Evolutionary conservation across 2,888 invertebrate genomes (phyloP), one percentile per base, ranked within the genome.

Genomic region (Pollenia labialis): DNA sequence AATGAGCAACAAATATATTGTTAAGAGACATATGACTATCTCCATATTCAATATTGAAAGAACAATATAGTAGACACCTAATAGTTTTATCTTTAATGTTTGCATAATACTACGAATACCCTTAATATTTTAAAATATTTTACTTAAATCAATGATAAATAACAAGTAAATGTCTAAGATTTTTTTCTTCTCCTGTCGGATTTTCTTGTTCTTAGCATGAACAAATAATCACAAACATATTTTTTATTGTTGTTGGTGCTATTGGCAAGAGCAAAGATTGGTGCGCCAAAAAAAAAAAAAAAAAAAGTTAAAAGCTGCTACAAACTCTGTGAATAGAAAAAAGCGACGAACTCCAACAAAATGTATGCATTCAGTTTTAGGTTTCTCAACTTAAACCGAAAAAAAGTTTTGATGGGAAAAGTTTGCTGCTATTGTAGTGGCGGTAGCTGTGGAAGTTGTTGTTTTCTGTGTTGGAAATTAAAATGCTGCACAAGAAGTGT

Each of bases 401-500:
- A 81, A 64, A 87, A 87, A 87, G 60, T 87, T 87, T 87, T 87
- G 86, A 87, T 87, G 80, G 86, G 76, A 84, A 87, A 87, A 87
- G 80, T 87, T 87, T 83, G 50, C 52, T 71, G 46, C 50, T 62
- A 56, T 46, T 69, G 75, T 81, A 46, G 71, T 64, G 12, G 52
- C n/a, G 52, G 76, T 69, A 11, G 66, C 46, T 32, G 66, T 71
- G 16, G 50, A 16, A 58, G 72, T 74, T 60, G 72, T 44, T 52
- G 23, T 48, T 64, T 72, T 66, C 46, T 68, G 40, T 85, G 18
- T 74, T 74, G 60, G 69, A 46, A 69, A 74, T 44, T 54, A 50
- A 82, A 79, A 64, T 79, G 81, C 62, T 69, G 52, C 40, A 76
- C 68, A 75, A 69, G 75, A 75, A 62, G 42, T 81, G 60, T 46